These are phyloP conservation scores for Myotis planiceps DNA, from an alignment of 2,797 vertebrate species.

Conservation along the genomic window DNA sequence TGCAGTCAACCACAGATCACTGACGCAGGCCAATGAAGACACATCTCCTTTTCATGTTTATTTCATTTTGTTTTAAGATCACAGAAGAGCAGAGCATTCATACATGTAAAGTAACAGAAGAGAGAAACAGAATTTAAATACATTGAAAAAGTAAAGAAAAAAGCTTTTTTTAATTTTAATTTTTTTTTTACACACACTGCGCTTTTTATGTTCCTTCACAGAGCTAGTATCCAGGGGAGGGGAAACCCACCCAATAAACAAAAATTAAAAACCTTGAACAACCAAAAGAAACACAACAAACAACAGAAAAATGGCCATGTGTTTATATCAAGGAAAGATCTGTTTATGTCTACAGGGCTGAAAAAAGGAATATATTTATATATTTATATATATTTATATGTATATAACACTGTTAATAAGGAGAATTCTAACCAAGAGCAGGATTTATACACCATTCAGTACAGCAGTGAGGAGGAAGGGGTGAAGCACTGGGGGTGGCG, in stretches of 20 bases:
- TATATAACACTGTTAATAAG: conserved; percentile 91
- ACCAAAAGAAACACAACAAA: conserved; percentile 71
- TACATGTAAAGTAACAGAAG: conserved; percentile 90
- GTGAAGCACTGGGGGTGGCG: background rate
- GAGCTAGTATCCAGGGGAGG: conserved; percentile 83
- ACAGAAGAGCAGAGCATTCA: conserved; percentile 91
- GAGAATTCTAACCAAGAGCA: conserved; percentile 86
- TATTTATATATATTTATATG: conserved; percentile 90
- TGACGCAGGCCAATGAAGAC: conserved; percentile 78
- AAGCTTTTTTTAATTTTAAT: conserved; percentile 74
- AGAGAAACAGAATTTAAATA: conserved; percentile 90
- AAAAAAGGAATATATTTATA: conserved; percentile 89
- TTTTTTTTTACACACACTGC: conserved; percentile 84
- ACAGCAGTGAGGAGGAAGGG: conserved; percentile 82
- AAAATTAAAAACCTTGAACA: conserved; percentile 81
- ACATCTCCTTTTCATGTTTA: conserved; percentile 87
- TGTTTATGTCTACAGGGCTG: conserved; percentile 88
- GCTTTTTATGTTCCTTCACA: conserved; percentile 85
- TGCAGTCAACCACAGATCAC: conserved; percentile 10
- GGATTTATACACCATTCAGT: conserved; percentile 79
- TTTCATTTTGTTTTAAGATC: conserved; percentile 90
- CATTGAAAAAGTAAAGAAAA: conserved; percentile 86
- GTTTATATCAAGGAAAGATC: conserved; percentile 87
- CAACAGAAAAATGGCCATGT: conserved; percentile 83
- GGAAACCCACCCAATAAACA: conserved; percentile 68